These are phyloP conservation scores for Stenotaenia linearis DNA, from an alignment of 2,888 invertebrate genomes.

Conservation along the genomic window DNA sequence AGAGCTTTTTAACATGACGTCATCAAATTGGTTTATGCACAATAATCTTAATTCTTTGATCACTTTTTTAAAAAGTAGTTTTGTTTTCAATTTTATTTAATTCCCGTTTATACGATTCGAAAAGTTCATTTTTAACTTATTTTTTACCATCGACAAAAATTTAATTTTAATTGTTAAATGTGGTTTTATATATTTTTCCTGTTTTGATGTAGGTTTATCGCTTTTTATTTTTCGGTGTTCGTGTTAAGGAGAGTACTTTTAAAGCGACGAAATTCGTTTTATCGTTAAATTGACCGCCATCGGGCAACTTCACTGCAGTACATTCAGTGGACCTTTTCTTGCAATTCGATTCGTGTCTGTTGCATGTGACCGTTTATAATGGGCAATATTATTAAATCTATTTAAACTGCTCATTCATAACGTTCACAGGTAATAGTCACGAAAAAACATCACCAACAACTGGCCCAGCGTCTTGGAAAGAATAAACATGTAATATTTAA, in stretches of 20 bases:
- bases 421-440: neutral
- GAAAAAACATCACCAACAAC: neutral
- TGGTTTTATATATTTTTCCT: too few relatives aligned
- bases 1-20: neutral
- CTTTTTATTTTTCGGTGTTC: too few relatives aligned
- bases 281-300: neutral
- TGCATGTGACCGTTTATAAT: conserved; percentile 10
- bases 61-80: neutral
- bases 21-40: neutral
- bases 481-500: too few relatives aligned
- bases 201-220: too few relatives aligned
- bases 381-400: neutral
- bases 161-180: neutral
- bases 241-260: neutral
- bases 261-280: neutral
- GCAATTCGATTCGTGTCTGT: neutral
- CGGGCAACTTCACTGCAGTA: neutral
- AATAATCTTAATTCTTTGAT: neutral
- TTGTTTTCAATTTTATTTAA: neutral
- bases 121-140: neutral
- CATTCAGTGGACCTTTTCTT: neutral
- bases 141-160: neutral
- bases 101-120: too few relatives aligned
- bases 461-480: neutral
- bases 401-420: neutral